A percentile compares a stretch with the other conserved stretches of the same genome.
Conservation (phyloP, 2,113 vertebrate species). For the Leiothrix lutea region DNA sequence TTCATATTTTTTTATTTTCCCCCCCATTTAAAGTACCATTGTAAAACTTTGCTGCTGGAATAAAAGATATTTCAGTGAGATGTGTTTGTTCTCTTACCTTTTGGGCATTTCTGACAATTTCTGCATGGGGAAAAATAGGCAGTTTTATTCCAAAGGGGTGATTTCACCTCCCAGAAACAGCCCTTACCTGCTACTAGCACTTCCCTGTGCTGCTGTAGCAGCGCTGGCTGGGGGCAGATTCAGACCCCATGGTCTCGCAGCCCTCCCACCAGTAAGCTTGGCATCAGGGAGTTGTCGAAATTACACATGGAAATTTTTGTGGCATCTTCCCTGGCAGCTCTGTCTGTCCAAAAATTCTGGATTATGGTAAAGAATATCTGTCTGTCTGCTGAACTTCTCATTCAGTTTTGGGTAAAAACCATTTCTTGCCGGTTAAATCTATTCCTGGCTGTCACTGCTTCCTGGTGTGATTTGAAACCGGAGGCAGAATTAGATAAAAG, state of each 20-base stretch:
- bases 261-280: background rate
- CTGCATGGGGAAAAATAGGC: background rate
- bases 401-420: background rate
- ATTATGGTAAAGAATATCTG: background rate
- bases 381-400: background rate
- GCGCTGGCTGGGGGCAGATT: fast-evolving
- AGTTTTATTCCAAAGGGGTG: background rate
- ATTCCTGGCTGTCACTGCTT: background rate
- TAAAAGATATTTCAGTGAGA: background rate
- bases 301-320: background rate
- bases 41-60: background rate
- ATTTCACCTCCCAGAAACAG: background rate
- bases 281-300: fast-evolving
- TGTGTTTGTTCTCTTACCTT: background rate
- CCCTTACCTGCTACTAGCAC: background rate
- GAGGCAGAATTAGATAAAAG: background rate
- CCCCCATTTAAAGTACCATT: background rate
- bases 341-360: background rate
- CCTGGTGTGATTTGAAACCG: background rate
- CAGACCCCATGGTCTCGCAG: background rate
- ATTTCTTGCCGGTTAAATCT: background rate
- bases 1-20: background rate
- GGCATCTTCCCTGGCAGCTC: background rate
- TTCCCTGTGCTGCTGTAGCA: background rate
- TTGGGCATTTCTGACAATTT: background rate